These are phyloP conservation scores for Pogonocichla stellata DNA, from an alignment of 2,113 vertebrate species.

Conservation along the genomic window DNA sequence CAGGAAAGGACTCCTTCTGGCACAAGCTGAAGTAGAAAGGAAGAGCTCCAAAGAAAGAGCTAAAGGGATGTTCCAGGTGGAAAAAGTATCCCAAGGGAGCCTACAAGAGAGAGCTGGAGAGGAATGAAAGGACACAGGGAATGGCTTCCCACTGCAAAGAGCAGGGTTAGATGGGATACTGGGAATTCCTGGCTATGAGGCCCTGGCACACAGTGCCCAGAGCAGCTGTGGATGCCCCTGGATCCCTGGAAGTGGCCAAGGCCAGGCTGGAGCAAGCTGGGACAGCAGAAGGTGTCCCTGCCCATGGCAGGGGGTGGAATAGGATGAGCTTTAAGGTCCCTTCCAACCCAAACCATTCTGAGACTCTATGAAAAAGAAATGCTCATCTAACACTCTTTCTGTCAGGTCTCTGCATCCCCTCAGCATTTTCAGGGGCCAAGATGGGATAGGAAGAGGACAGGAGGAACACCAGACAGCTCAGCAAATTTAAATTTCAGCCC, in stretches of 20 bases:
- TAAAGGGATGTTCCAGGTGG: not conserved
- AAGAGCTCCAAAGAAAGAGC: not conserved
- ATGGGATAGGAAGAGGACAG: not conserved
- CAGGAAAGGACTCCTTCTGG: not conserved
- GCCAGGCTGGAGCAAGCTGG: accelerated
- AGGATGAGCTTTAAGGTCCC: not conserved
- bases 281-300: not conserved
- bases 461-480: not conserved
- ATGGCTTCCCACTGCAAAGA: not conserved
- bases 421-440: not conserved
- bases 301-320: not conserved
- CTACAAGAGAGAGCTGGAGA: not conserved
- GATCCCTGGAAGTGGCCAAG: not conserved
- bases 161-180: accelerated
- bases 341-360: not conserved
- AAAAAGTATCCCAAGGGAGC: not conserved
- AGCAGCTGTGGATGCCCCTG: not conserved
- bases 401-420: not conserved
- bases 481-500: not conserved
- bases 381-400: not conserved
- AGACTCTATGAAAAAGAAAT: not conserved
- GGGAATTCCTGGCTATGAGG: accelerated
- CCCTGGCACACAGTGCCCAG: not conserved
- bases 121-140: not conserved
- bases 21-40: not conserved